Evolutionary conservation across 2,113 vertebrate genomes (phyloP), one percentile per base, ranked within the genome.

Genomic region (Pterocles gutturalis): DNA sequence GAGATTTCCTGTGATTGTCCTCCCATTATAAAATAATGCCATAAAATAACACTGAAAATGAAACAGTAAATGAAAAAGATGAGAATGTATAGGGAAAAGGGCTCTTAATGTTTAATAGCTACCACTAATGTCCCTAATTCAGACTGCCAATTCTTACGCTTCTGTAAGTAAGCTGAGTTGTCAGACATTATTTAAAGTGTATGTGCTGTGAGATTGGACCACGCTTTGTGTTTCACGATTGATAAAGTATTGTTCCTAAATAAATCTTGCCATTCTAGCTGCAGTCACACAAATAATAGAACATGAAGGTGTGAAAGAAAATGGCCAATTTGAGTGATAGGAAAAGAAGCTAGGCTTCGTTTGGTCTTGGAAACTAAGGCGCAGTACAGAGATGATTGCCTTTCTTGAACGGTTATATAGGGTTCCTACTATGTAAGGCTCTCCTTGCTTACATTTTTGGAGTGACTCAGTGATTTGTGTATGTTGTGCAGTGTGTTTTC

Each of bases 281-380:
- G 77, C 66, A 88, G 79, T 97, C 98, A 97, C 98, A 98, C 98
- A 97, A 99, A 98, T 99, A 98, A 98, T 98, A 97, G 97, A 98
- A 97, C 85, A 97, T 48, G 95, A 97, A 88, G 88, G 83, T 96
- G 91, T 94, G 97, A 98, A 98, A 95, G 97, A 95, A 97, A 98
- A 98, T 98, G 88, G 93, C 55, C 91, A 96, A 92, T 97, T 93
- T 96, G 95, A 98, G 93, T 97, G 96, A 97, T 97, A 89, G 54
- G 2, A 86, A 95, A 86, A 97, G 70, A 95, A 97, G 71, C 85
- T 71, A 69, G 81, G 93, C 83, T 81, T 95, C 79, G 95, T 95
- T 95, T 96, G 60, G 22, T 90, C 66, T 82, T 87, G 34, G 76
- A 96, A 98, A 98, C 96, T 93, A 97, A 96, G 90, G 64, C 90